phyloP scores from a whole-genome alignment of 2,113 vertebrate genomes.

The Merops nubicus region DNA sequence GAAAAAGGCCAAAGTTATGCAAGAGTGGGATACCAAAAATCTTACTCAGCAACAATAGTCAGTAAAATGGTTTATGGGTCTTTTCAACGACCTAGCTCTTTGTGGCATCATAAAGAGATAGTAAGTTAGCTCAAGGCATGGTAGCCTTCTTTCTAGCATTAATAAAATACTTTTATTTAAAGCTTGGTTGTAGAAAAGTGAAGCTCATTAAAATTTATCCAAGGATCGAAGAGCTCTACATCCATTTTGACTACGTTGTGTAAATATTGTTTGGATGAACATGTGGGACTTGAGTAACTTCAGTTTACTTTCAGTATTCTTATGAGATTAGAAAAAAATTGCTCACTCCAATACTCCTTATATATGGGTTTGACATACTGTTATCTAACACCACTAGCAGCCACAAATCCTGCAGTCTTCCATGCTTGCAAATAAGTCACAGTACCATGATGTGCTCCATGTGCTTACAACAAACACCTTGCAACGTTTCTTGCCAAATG shows the following conservation, averaged over 20 bases:
- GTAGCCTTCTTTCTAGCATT: background rate
- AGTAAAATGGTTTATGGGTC: background rate
- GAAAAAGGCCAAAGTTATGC: background rate
- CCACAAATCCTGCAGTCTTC: background rate
- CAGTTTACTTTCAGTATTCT: background rate
- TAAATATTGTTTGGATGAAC: background rate
- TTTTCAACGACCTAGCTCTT: background rate
- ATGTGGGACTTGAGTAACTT: background rate
- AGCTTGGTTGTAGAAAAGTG: background rate
- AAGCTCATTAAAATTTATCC: background rate
- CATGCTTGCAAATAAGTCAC: background rate
- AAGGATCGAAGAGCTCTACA: background rate
- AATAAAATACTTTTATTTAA: background rate
- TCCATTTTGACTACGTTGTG: background rate
- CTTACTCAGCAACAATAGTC: background rate
- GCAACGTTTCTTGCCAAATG: rapidly evolving
- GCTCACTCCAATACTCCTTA: background rate
- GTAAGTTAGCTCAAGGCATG: background rate
- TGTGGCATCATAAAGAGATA: background rate
- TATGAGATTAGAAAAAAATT: background rate
- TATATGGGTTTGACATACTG: background rate
- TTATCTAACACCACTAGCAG: background rate
- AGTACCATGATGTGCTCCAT: rapidly evolving
- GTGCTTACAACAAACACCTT: background rate
- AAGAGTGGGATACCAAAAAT: background rate